Evolutionary conservation across 2,113 vertebrate species (phyloP).

Genomic region (Silurus asotus): DNA sequence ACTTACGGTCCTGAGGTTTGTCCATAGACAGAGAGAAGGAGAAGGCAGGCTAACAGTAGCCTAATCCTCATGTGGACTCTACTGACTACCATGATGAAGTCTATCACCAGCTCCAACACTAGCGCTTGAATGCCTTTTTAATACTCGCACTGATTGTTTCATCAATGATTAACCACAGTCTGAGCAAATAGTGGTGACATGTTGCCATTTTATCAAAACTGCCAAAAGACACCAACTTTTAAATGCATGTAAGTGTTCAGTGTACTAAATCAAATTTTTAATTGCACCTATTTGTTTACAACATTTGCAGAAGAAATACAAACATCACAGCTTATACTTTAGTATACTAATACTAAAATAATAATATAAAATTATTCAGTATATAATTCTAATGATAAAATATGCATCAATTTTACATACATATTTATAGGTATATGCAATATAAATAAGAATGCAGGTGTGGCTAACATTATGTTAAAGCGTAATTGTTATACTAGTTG

Average conservation of each 20-base stretch:
- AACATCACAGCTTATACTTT: background rate
- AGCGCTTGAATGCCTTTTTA: background rate
- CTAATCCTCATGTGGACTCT: slow-evolving; percentile 48
- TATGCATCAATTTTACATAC: background rate
- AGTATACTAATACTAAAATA: no score
- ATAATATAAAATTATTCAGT: background rate
- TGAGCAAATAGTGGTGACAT: background rate
- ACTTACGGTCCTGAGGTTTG: slow-evolving; percentile 61
- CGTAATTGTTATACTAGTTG: background rate
- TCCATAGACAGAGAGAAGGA: slow-evolving; percentile 43
- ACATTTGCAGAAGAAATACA: background rate
- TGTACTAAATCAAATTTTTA: no score
- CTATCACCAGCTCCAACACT: background rate
- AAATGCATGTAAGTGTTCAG: no score
- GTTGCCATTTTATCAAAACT: no score
- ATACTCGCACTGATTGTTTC: background rate
- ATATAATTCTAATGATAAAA: background rate
- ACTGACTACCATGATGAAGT: slow-evolving; percentile 57
- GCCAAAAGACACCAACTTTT: no score
- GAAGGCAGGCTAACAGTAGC: slow-evolving; percentile 54
- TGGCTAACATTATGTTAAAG: background rate
- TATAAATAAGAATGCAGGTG: background rate
- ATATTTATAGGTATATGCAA: background rate
- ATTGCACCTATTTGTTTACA: background rate
- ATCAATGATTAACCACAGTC: slow-evolving; percentile 24